These are phyloP conservation scores for crab-eating macaque (Macaca fascicularis) DNA, from an alignment of 2,113 vertebrate species.

Conservation along the genomic window DNA sequence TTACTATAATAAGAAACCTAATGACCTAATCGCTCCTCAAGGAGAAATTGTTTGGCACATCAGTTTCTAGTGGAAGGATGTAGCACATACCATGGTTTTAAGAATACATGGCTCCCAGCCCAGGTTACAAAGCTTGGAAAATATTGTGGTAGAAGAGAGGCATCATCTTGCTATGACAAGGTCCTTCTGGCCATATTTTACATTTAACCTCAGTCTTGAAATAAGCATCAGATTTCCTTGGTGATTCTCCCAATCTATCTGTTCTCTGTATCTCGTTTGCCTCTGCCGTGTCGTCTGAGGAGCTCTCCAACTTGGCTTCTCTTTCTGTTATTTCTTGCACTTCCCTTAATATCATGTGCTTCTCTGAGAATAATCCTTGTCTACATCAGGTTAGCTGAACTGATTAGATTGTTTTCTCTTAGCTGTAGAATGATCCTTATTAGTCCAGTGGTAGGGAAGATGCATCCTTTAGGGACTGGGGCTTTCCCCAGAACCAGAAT, in stretches of 20 bases:
- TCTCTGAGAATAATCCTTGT: neutral
- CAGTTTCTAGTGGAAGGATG: slow-evolving; percentile 11
- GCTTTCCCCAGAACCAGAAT: neutral
- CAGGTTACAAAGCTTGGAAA: slow-evolving; percentile 27
- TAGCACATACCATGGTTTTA: neutral
- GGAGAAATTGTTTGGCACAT: slow-evolving; percentile 42
- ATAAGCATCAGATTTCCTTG: neutral
- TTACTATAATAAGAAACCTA: slow-evolving; percentile 48
- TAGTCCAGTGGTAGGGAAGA: neutral
- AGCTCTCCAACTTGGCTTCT: neutral
- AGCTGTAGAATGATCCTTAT: neutral
- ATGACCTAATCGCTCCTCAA: slow-evolving; percentile 31
- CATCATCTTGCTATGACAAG: neutral
- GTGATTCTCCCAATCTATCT: neutral
- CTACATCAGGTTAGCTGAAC: neutral
- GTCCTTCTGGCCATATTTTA: slow-evolving; percentile 17
- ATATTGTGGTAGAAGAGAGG: neutral
- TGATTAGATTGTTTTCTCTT: neutral
- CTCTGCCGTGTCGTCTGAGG: neutral
- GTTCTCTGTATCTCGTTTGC: neutral
- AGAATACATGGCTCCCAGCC: neutral
- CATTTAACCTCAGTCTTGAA: slow-evolving; percentile 2
- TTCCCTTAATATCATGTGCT: neutral
- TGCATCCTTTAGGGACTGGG: neutral
- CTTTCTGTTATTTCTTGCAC: neutral